These are phyloP conservation scores for Pollenia labialis DNA, from an alignment of 2,888 invertebrate genomes.

Conservation along the genomic window DNA sequence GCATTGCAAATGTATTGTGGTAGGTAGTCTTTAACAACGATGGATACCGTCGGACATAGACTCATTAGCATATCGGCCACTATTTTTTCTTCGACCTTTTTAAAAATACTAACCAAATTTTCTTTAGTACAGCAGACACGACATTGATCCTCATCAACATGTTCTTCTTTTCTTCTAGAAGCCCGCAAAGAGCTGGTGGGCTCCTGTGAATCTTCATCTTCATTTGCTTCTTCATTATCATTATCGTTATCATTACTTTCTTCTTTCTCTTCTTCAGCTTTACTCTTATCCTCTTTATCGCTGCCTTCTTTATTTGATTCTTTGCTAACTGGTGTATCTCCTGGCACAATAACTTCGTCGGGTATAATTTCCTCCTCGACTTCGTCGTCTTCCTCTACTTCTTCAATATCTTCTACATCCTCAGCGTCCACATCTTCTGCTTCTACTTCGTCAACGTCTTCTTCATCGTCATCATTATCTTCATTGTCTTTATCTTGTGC, in stretches of 20 bases:
- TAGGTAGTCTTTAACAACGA: slow-evolving; percentile 83
- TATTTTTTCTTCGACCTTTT: slow-evolving; percentile 79
- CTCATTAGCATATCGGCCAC: slow-evolving; percentile 83
- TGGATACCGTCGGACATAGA: slow-evolving; percentile 83
- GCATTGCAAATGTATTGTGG: slow-evolving; percentile 83
- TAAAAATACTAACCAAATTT: slow-evolving; percentile 81
- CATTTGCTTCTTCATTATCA: slow-evolving; percentile 17
- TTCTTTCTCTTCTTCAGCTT: slow-evolving; percentile 46
- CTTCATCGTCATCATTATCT: slow-evolving; percentile 46
- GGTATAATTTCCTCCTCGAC: slow-evolving; percentile 68
- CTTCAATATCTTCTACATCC: slow-evolving; percentile 52
- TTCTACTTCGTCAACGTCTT: slow-evolving; percentile 48
- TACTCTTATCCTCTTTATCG: slow-evolving; percentile 34
- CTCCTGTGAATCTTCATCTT: slow-evolving; percentile 70
- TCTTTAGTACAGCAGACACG: slow-evolving; percentile 82
- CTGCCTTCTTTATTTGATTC: slow-evolving; percentile 64
- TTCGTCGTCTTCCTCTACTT: slow-evolving; percentile 46
- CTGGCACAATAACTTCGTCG: slow-evolving; percentile 61
- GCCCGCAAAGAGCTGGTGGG: slow-evolving; percentile 70
- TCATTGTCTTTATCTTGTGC: slow-evolving; percentile 36
- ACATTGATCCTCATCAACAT: slow-evolving; percentile 82
- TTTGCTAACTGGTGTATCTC: slow-evolving; percentile 42
- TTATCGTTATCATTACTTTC: slow-evolving; percentile 23
- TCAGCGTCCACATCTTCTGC: slow-evolving; percentile 58
- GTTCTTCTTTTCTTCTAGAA: slow-evolving; percentile 74